Conservation (phyloP, 2,888 invertebrate species). For the Lottia gigantea region DNA sequence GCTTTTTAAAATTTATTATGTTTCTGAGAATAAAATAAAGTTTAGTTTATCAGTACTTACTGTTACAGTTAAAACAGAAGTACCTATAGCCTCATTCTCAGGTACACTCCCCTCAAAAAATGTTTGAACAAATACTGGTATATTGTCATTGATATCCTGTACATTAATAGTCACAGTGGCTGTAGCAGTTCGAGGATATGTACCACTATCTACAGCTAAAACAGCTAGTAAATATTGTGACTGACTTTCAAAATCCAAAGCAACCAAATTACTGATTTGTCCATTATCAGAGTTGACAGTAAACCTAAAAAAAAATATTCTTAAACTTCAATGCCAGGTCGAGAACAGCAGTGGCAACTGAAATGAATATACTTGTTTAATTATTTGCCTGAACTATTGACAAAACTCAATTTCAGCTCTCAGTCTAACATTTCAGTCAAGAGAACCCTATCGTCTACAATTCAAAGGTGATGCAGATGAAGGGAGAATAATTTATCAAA, state of each 20-base stretch:
- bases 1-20: too few relatives aligned
- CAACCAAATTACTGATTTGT: slow-evolving; percentile 38
- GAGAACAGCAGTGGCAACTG: background rate
- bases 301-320: slow-evolving; percentile 34
- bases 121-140: slow-evolving; percentile 52
- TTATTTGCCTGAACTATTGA: too few relatives aligned
- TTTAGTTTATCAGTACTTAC: too few relatives aligned
- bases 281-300: slow-evolving; percentile 48
- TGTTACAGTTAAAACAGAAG: slow-evolving; percentile 32
- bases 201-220: slow-evolving; percentile 42
- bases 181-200: slow-evolving; percentile 43
- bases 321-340: background rate
- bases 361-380: background rate
- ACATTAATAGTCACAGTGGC: slow-evolving; percentile 53
- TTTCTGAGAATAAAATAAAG: too few relatives aligned
- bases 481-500: too few relatives aligned
- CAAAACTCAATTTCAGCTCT: too few relatives aligned
- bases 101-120: slow-evolving; percentile 40
- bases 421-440: too few relatives aligned
- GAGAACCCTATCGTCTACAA: too few relatives aligned
- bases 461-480: too few relatives aligned
- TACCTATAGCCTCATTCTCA: slow-evolving; percentile 36
- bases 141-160: slow-evolving; percentile 53
- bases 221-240: slow-evolving; percentile 39
- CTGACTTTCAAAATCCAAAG: slow-evolving; percentile 46